Conservation (phyloP, 2,888 invertebrate species). For the Plagiodera versicolora region DNA sequence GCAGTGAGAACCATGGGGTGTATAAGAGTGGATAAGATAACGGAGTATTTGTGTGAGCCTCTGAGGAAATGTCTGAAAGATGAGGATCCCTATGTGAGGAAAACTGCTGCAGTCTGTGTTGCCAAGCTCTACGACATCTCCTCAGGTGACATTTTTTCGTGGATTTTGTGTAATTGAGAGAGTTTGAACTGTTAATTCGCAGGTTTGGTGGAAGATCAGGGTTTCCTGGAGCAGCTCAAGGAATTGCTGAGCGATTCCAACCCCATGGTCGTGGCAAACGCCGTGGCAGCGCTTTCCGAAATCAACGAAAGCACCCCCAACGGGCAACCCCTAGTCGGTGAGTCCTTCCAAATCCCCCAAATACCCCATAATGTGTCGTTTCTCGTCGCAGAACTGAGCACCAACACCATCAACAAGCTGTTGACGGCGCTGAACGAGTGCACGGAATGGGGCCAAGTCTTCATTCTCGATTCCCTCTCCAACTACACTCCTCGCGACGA, state of each 20-base stretch:
- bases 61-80: slow-evolving; percentile 92
- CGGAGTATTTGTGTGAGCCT: slow-evolving; percentile 98
- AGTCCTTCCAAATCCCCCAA: slow-evolving; percentile 33
- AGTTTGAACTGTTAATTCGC: slow-evolving; percentile 6
- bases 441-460: slow-evolving; percentile 99
- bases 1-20: slow-evolving; percentile 99
- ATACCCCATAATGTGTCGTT: not conserved
- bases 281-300: slow-evolving; percentile 97
- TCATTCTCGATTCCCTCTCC: slow-evolving; percentile 95
- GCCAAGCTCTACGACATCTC: slow-evolving; percentile 98
- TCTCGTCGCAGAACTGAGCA: slow-evolving; percentile 77
- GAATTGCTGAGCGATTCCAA: slow-evolving; percentile 98
- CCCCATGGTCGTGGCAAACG: slow-evolving; percentile 99
- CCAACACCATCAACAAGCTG: slow-evolving; percentile 96
- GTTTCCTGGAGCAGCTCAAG: slow-evolving; percentile 94
- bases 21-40: slow-evolving; percentile 99
- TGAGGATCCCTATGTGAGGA: slow-evolving; percentile 96
- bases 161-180: not conserved
- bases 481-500: slow-evolving; percentile 97
- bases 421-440: slow-evolving; percentile 98
- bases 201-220: slow-evolving; percentile 73
- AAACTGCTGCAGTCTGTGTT: slow-evolving; percentile 99
- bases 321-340: slow-evolving; percentile 87
- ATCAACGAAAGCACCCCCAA: slow-evolving; percentile 97
- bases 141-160: slow-evolving; percentile 55